Conservation (phyloP, 2,888 invertebrate species). For the Pristionchus japonicus region DNA sequence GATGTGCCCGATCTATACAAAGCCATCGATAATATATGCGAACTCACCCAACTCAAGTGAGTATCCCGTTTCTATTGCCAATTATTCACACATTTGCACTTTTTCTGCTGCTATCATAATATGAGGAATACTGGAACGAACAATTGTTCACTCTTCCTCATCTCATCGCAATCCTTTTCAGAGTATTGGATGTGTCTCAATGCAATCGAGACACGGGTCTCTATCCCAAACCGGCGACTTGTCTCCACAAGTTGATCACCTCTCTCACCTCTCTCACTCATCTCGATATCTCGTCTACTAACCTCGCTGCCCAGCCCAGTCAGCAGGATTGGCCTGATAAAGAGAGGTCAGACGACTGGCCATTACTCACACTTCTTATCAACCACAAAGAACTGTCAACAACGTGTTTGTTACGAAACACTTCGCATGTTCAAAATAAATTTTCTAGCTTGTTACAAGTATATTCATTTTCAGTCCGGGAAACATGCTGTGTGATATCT, state of each 20-base stretch:
- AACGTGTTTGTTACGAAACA: background rate
- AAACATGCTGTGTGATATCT: constrained; percentile 82
- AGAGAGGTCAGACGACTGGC: background rate
- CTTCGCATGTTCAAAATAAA: background rate
- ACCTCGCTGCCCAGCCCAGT: constrained; percentile 85
- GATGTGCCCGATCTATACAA: constrained; percentile 84
- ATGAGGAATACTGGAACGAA: background rate
- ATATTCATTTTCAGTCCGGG: constrained; percentile 43
- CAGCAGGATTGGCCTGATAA: constrained; percentile 78
- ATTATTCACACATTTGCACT: no score
- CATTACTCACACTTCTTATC: constrained; percentile 21
- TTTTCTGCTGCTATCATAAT: no score
- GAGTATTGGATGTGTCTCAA: constrained; percentile 87
- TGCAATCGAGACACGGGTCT: constrained; percentile 81
- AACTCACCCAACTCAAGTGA: constrained; percentile 78
- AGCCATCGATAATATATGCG: constrained; percentile 77
- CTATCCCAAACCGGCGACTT: constrained; percentile 84
- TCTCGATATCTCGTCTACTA: constrained; percentile 95
- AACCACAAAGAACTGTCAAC: constrained; percentile 16
- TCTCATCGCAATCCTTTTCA: constrained; percentile 77
- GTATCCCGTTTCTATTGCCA: no score
- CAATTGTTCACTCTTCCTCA: background rate
- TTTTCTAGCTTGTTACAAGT: no score
- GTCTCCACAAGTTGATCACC: constrained; percentile 83
- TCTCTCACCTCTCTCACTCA: constrained; percentile 85